A percentile compares a stretch with the other conserved stretches of the same genome.
These are phyloP conservation scores for Hirtodrosophila alboralis DNA, from an alignment of 2,888 invertebrate genomes.

Conservation along the genomic window DNA sequence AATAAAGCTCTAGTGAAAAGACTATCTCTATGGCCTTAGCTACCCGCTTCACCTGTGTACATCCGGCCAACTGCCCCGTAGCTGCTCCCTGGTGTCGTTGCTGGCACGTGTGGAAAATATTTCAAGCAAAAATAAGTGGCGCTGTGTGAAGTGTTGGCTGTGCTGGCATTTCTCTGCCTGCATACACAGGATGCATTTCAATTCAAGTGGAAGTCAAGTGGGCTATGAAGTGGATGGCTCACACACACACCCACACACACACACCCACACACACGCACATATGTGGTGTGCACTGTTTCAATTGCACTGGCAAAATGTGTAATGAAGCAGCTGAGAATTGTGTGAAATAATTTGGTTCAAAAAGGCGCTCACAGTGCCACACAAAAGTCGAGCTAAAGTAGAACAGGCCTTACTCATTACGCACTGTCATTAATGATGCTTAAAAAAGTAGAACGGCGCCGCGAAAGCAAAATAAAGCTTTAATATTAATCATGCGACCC, in stretches of 20 bases:
- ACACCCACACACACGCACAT: background rate
- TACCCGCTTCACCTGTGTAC: too few species aligned
- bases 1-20: conserved; percentile 1
- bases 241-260: conserved; percentile 14
- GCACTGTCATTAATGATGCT: conserved; percentile 59
- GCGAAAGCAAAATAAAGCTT: conserved; percentile 39
- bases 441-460: conserved; percentile 43
- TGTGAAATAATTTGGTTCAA: conserved; percentile 66
- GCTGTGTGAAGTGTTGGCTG: conserved; percentile 29
- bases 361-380: conserved; percentile 4
- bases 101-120: conserved; percentile 42
- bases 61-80: too few species aligned
- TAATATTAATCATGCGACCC: conserved; percentile 69
- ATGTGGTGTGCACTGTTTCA: conserved; percentile 51
- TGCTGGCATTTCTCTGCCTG: conserved; percentile 53
- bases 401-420: conserved; percentile 56
- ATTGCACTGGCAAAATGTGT: conserved; percentile 54
- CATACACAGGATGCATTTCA: conserved; percentile 62
- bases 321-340: conserved; percentile 60
- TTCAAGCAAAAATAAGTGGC: conserved; percentile 66
- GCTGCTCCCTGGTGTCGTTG: background rate
- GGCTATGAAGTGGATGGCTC: conserved; percentile 34
- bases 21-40: conserved; percentile 5
- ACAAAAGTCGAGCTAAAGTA: conserved; percentile 46
- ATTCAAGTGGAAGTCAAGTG: conserved; percentile 66